Conservation (phyloP, 2,113 vertebrate genomes). For the Corapipo altera region DNA sequence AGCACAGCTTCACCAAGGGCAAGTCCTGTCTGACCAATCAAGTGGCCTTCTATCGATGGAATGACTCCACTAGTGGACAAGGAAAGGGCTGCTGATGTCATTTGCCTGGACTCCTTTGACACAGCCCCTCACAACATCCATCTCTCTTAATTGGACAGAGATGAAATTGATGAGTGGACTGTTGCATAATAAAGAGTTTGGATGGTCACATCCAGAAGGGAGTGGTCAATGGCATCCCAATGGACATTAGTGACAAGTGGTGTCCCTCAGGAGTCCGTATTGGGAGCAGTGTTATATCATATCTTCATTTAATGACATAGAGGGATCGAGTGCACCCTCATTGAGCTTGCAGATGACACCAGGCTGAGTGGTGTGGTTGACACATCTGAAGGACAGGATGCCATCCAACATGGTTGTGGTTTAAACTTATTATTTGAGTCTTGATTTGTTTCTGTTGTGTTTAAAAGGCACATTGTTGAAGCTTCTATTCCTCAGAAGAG, state of each 20-base stretch:
- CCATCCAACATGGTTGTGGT: neutral
- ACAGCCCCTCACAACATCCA: neutral
- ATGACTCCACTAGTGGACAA: neutral
- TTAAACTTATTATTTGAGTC: neutral
- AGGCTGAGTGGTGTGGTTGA: neutral
- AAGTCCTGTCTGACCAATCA: neutral
- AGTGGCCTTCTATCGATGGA: neutral
- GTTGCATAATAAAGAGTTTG: neutral
- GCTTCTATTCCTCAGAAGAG: neutral
- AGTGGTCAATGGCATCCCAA: neutral
- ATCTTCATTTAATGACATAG: neutral
- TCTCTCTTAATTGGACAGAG: neutral
- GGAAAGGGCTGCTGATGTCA: neutral
- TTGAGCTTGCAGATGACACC: neutral
- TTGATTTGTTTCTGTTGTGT: neutral
- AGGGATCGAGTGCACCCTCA: neutral
- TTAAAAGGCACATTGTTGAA: neutral
- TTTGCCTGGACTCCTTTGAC: neutral
- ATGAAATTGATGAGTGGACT: neutral
- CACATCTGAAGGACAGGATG: neutral
- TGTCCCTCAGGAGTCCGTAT: too few species aligned
- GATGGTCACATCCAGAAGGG: neutral
- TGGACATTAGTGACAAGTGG: neutral
- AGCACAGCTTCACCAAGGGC: neutral
- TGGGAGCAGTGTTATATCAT: neutral